These are phyloP conservation scores for Nephrotoma appendiculata DNA, from an alignment of 2,888 invertebrate species.

Conservation along the genomic window DNA sequence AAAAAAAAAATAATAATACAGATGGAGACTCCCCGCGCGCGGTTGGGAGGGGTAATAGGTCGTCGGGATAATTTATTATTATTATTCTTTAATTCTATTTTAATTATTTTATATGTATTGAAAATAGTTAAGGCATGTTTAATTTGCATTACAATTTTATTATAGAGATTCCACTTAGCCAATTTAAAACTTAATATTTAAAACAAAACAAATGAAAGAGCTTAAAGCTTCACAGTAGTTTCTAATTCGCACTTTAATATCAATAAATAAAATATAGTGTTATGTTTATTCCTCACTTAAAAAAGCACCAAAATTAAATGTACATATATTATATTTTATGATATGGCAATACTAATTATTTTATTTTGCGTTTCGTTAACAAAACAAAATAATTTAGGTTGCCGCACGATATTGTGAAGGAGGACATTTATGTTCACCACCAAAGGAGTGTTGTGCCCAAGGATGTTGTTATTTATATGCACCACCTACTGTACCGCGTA, in stretches of 20 bases:
- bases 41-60: no score
- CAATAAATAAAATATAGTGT: neutral
- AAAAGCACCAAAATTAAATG: neutral
- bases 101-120: neutral
- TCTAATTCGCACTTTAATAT: neutral
- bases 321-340: neutral
- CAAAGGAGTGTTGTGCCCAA: slow-evolving; percentile 58
- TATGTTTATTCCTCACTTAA: neutral
- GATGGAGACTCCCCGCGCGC: no score
- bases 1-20: no score
- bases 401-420: slow-evolving; percentile 44
- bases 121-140: neutral
- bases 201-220: neutral
- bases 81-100: neutral
- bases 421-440: slow-evolving; percentile 53
- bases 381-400: slow-evolving; percentile 26
- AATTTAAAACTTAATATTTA: neutral
- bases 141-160: neutral
- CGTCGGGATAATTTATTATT: no score
- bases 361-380: neutral
- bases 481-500: slow-evolving; percentile 31
- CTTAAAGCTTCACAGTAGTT: neutral
- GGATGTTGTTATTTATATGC: slow-evolving; percentile 45
- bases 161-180: neutral
- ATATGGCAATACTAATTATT: neutral